Conservation (phyloP, 2,888 invertebrate genomes). For the Cyclophora punctaria region DNA sequence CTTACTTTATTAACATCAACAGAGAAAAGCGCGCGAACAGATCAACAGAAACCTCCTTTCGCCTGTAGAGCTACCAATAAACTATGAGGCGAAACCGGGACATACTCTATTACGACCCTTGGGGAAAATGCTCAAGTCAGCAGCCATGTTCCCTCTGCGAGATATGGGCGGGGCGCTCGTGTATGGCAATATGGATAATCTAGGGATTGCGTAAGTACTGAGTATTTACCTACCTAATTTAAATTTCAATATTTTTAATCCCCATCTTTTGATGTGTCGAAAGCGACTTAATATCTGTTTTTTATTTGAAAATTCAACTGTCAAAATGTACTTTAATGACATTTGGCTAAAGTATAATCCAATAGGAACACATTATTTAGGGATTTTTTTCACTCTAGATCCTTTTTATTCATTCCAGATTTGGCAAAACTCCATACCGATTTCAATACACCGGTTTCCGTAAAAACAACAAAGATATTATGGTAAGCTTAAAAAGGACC, state of each 20-base stretch:
- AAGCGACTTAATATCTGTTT: no score
- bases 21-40: no score
- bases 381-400: not conserved
- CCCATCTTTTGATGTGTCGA: no score
- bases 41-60: no score
- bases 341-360: no score
- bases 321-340: no score
- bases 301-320: no score
- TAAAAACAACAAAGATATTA: conserved; percentile 15
- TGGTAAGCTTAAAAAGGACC: not conserved
- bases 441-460: conserved; percentile 32
- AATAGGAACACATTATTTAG: no score
- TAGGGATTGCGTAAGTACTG: conserved; percentile 39
- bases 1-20: no score
- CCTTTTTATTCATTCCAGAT: conserved; percentile 20
- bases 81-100: conserved; percentile 25
- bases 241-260: not conserved
- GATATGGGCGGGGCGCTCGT: conserved; percentile 22
- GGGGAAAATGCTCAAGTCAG: conserved; percentile 31
- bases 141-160: conserved; percentile 33
- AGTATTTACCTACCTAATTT: not conserved
- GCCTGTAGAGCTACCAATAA: no score
- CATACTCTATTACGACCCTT: conserved; percentile 37
- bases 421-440: conserved; percentile 25
- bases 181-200: conserved; percentile 36